Base-by-base conservation (phyloP, 1,140 invertebrate species). In the Brachionus plicatilis region DNA sequence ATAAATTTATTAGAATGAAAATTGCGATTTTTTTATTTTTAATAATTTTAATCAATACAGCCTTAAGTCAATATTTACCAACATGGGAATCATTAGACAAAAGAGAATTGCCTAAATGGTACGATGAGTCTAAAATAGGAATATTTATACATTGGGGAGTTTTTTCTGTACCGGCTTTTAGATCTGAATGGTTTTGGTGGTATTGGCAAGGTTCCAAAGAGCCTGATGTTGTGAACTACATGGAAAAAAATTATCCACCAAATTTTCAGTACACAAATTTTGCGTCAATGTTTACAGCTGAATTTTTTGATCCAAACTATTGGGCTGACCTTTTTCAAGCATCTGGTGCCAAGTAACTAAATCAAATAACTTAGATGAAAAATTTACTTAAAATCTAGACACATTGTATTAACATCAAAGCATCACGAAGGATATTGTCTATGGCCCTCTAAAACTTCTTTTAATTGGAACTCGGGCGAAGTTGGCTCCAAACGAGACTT, bases 131-230 rank as follows among this genome's bases (percentile, higher is more conserved):
- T 0, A 97, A 97, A 90, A 91, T 97, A 86, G 95, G 95, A 20
- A 96, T 97, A 84, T 97, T 97, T 87, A 90, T 96, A 50, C 95
- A 97, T 87, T 97, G 95, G 94, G 95, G 96, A 2, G 93, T 97
- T 0, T 97, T 93, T 87, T 93, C 94, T 0, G 96, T 97, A 0
- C 95, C 95, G 0, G 93, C 86, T 53, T 88, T 86, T 85, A 75
- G 83, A 43, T 76, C 45, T 17, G 86, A 53, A 85, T 82, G 20
- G 84, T 68, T 89, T 83, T 89, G 88, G 88, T 87, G 82, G 66
- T 76, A 85, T 47, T 89, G 88, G 88, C 75, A 85, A 82, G 85
- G 86, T 70, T 72, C 33, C 0, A 79, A 78, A 65, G 33, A 41
- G 27, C 56, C 83, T 24, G 68, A 56, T 17, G 68, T 85, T 53